Evolutionary conservation across 2,797 vertebrate species (phyloP).

Genomic region (Momotus momota): DNA sequence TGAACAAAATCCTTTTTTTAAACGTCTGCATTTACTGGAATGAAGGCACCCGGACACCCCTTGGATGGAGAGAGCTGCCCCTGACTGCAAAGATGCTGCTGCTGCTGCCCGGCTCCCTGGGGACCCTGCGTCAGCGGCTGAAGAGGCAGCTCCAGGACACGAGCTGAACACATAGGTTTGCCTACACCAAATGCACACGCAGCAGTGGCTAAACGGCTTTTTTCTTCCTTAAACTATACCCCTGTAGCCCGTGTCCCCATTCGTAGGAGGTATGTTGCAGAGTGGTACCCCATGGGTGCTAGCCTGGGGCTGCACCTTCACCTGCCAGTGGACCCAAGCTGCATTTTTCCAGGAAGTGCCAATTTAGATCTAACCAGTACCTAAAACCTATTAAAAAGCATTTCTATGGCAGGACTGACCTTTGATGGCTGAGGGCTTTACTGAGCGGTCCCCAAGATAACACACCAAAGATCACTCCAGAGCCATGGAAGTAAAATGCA

Average conservation of each 20-base stretch:
- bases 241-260: accelerated
- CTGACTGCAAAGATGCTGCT: neutral
- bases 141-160: neutral
- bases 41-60: slow-evolving; percentile 11
- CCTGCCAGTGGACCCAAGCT: accelerated
- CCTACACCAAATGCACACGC: accelerated
- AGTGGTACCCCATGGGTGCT: neutral
- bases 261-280: neutral
- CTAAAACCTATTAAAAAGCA: neutral
- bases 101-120: neutral
- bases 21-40: slow-evolving; percentile 63
- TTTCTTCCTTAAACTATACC: neutral
- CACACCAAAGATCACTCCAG: neutral
- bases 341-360: neutral
- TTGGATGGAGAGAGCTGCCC: neutral
- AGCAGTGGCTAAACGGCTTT: neutral
- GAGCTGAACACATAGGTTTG: accelerated
- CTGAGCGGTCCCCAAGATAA: neutral
- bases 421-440: neutral
- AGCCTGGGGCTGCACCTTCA: neutral
- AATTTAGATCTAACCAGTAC: neutral
- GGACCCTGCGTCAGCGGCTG: neutral
- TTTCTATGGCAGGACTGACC: neutral
- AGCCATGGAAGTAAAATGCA: neutral
- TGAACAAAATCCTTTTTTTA: slow-evolving; percentile 77